Base-by-base conservation (phyloP, 2,888 invertebrate genomes). In the Oasisia sp. region DNA sequence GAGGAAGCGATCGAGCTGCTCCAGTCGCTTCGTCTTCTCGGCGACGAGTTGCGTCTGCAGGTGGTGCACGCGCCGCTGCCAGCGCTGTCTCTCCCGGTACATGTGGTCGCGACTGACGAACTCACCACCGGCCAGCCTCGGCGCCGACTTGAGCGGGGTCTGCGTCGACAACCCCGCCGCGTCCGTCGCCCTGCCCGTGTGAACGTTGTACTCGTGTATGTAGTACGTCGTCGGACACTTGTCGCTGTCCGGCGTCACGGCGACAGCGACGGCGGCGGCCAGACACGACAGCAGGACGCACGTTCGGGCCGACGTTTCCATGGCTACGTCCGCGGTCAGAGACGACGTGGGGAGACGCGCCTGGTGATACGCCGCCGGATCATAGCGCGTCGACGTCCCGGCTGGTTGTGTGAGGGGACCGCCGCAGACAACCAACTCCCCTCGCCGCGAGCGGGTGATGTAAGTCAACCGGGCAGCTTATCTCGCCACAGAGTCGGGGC, bases 161-260 rank as follows among this genome's bases (percentile, higher is more conserved):
- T 74, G 74, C 27, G 19, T 74, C 27, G 27, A 7, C 74, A n/a
- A 7, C 74, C 27, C 74, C 74, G 14, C 27, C 19, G 74, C 74
- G 74, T 74, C 74, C 7, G 74, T n/a, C 27, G 74, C 74, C 27
- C 74, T 27, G 74, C 74, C 74, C 74, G 74, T 74, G 27, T 74
- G 74, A 19, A 74, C 74, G 74, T 74, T 74, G 27, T 74, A 74
- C 74, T 74, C 74, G n/a, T 74, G 74, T 74, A 74, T 74, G 74
- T 74, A 74, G 74, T 74, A 74, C 74, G 74, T 74, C 27, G 74
- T 74, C 74, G 74, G 74, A 74, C 74, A 74, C 74, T 74, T 74
- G 74, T 27, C 27, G 74, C 74, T 27, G 74, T 74, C 27, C 19
- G 50, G 50, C 9, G 50, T 50, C 50, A 14, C 50, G 12, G n/a